phyloP scores from a whole-genome alignment of 1,140 invertebrate genomes.

The Saccostrea cuccullata region DNA sequence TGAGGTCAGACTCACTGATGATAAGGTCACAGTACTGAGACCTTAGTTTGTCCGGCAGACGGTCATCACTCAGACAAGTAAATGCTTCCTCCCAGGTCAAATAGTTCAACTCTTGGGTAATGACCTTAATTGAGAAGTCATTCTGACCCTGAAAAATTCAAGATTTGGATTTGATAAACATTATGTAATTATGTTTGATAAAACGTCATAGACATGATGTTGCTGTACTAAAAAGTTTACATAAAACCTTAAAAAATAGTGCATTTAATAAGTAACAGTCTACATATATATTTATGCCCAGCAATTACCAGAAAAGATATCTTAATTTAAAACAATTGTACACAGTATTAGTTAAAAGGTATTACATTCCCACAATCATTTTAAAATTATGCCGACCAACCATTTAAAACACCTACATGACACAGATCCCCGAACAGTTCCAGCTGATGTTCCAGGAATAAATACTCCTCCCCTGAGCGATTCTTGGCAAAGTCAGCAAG shows the following conservation, averaged over 20 bases:
- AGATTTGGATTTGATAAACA: no score
- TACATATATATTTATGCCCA: no score
- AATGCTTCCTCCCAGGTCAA: conserved; percentile 78
- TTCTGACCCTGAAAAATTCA: conserved; percentile 72
- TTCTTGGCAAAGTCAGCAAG: conserved; percentile 72
- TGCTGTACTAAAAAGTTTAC: no score
- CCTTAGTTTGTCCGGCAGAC: conserved; percentile 73
- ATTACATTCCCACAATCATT: no score
- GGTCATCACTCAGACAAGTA: conserved; percentile 70
- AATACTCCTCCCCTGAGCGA: conserved; percentile 67
- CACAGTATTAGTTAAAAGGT: no score
- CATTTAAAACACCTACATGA: conserved; percentile 64
- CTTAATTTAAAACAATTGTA: no score
- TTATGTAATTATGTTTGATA: no score
- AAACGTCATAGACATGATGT: no score
- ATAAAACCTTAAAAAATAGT: no score
- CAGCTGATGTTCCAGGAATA: conserved; percentile 75
- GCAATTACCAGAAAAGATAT: no score
- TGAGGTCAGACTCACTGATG: conserved; percentile 67
- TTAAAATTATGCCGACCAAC: no score
- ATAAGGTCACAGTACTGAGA: conserved; percentile 76
- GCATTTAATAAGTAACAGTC: no score
- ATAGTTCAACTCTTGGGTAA: conserved; percentile 75
- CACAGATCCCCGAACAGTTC: conserved; percentile 75
- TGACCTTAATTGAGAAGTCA: conserved; percentile 74